Percentiles rank a stretch among this genome's conserved stretches.
phyloP scores from a whole-genome alignment of 1,140 invertebrate genomes.

The Nephila pilipes region DNA sequence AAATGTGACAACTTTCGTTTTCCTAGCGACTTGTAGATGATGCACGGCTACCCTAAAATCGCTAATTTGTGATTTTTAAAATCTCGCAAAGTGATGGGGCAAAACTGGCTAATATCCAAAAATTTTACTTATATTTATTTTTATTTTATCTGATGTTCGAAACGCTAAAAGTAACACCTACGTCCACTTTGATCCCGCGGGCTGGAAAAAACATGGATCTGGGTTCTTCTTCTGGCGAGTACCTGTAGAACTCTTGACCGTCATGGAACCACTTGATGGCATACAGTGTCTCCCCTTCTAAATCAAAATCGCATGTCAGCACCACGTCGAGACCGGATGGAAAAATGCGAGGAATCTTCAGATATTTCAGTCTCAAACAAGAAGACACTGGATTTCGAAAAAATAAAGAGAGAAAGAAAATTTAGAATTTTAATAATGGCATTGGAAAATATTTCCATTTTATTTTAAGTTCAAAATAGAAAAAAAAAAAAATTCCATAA shows the following conservation, averaged over 20 bases:
- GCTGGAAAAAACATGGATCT: conserved; percentile 75
- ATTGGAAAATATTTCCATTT: too few species aligned
- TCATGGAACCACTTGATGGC: conserved; percentile 89
- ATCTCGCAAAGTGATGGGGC: too few species aligned
- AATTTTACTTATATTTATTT: too few species aligned
- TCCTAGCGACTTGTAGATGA: too few species aligned
- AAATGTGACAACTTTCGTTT: too few species aligned
- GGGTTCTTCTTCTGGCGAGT: conserved; percentile 74
- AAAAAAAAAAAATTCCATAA: too few species aligned
- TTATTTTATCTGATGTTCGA: too few species aligned
- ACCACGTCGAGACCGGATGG: conserved; percentile 85
- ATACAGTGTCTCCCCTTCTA: conserved; percentile 87
- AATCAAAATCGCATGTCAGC: conserved; percentile 89
- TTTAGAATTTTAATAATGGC: background rate
- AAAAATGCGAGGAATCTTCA: conserved; percentile 87
- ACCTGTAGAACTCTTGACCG: conserved; percentile 82
- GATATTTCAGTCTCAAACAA: conserved; percentile 83
- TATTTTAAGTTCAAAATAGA: too few species aligned
- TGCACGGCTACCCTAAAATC: too few species aligned
- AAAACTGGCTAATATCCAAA: too few species aligned
- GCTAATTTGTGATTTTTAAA: too few species aligned
- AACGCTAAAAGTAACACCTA: conserved; percentile 50
- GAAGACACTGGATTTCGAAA: background rate
- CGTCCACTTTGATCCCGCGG: conserved; percentile 77
- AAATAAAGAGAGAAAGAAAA: background rate